phyloP scores from a whole-genome alignment of 1,140 invertebrate species.

The Drosophila bipectinata region DNA sequence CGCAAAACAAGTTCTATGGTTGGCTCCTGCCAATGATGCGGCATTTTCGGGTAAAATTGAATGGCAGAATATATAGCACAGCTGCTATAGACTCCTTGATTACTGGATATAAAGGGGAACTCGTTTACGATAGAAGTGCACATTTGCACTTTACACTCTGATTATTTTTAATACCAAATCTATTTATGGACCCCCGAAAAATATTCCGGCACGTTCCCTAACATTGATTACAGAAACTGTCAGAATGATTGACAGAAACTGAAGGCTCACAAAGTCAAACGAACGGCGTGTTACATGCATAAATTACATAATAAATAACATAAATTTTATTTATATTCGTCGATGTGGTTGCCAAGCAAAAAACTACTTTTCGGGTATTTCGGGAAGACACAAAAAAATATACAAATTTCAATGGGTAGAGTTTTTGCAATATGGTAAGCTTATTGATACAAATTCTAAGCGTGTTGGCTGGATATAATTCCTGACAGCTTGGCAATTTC shows the following conservation, averaged over 20 bases:
- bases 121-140: too few species aligned
- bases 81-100: background rate
- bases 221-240: conserved; percentile 68
- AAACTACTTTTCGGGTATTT: background rate
- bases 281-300: conserved; percentile 55
- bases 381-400: background rate
- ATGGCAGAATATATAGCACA: background rate
- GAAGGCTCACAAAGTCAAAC: conserved; percentile 26
- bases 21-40: conserved; percentile 53
- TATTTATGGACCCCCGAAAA: conserved; percentile 3
- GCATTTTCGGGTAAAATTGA: conserved; percentile 22
- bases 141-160: background rate
- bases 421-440: background rate
- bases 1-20: conserved; percentile 38
- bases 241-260: conserved; percentile 64
- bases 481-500: background rate
- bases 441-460: background rate
- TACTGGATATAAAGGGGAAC: background rate
- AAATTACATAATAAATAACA: conserved; percentile 79
- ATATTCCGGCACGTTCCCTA: conserved; percentile 12
- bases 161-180: conserved; percentile 22
- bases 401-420: conserved; percentile 29
- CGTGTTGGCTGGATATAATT: background rate
- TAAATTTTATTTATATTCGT: conserved; percentile 56
- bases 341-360: conserved; percentile 71